Evolutionary conservation across 2,888 invertebrate genomes (phyloP), one percentile per base, ranked within the genome.

Genomic region (Philhelius pedissequus): DNA sequence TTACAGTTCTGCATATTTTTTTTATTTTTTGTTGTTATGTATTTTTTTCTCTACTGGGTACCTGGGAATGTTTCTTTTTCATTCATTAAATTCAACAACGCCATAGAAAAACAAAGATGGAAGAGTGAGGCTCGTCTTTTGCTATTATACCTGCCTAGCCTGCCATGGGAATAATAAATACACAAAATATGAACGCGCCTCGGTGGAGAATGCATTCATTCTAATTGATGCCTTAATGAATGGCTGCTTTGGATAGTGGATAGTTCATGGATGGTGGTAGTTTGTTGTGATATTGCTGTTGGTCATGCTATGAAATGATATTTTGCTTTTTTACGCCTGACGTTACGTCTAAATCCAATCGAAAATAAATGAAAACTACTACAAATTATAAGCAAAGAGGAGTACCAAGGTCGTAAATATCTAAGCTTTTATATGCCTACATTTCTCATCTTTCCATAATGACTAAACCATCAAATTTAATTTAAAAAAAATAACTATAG

Each of bases 171-270:
- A 80, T 30, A 9, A 30, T 75, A 27, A 48, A 38, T n/a, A 76
- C 75, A 69, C 60, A 80, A 80, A 56, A 9, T 80, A 80, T 66
- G 43, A 71, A 66, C 80, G 22, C 70, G 52, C 70, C 60, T 70
- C 52, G 30, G 62, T 64, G 64, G 60, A 80, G 75, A 80, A 84
- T 80, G 80, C 79, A 83, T 79, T 84, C 68, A 68, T 52, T 84
- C 60, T 84, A 84, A 84, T 84, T 84, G 75, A 45, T 54, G 54
- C 71, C 43, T 52, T 80, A 80, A 80, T 84, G 66, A 76, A 70
- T 80, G 66, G 45, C 27, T 58, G 66, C 68, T 48, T 43, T 20
- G 76, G 50, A 40, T 75, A 52, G 64, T 20, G 76, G 50, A 40
- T 75, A 52, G 64, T 58, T 68, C 13, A 20, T 74, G 66, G 27